Evolutionary conservation across 2,797 vertebrate species (phyloP).

Genomic region (Phalanger gymnotis): DNA sequence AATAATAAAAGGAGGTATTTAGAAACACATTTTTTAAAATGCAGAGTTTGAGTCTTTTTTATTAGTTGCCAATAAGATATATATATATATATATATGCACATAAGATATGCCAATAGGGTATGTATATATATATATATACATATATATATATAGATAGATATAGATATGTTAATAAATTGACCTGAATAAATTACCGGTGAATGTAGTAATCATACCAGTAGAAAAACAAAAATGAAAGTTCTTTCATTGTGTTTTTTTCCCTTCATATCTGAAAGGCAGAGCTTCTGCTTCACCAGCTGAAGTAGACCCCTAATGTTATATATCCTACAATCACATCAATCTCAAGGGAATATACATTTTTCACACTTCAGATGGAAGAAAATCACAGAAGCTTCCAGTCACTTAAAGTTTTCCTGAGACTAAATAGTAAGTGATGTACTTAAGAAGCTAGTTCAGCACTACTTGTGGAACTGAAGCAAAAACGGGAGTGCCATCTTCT

Average conservation of each 20-base stretch:
- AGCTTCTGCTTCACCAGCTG: not conserved
- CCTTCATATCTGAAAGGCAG: not conserved
- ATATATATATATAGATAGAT: no score
- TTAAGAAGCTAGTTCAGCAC: not conserved
- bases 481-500: slow-evolving; percentile 66
- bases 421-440: not conserved
- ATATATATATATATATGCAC: no score
- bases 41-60: not conserved
- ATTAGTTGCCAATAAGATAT: not conserved
- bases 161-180: not conserved
- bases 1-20: not conserved
- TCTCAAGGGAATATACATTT: not conserved
- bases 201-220: not conserved
- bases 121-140: no score
- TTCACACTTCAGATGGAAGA: not conserved
- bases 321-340: not conserved
- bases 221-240: not conserved
- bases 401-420: not conserved
- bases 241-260: not conserved
- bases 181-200: not conserved
- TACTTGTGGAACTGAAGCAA: slow-evolving; percentile 34
- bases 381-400: not conserved
- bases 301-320: not conserved
- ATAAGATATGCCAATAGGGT: no score
- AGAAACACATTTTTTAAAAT: not conserved